These are phyloP conservation scores for Rhynchopsitta pachyrhyncha DNA, from an alignment of 2,113 vertebrate genomes.

Conservation along the genomic window DNA sequence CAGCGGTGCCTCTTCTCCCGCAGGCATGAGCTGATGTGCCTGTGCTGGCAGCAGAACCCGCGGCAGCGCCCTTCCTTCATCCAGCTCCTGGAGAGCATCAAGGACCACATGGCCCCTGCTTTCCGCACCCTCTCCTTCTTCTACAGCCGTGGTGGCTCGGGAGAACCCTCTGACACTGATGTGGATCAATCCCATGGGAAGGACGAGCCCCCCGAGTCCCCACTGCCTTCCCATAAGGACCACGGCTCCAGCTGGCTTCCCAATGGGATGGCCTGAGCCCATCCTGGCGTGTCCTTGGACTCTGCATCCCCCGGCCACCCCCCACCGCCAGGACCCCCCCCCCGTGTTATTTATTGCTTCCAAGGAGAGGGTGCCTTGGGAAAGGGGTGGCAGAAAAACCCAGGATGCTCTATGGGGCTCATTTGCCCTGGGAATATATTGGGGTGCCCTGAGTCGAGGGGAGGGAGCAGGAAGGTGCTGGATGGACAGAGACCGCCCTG, in stretches of 20 bases:
- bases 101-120: conserved; percentile 61
- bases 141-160: conserved; percentile 41
- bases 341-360: neutral
- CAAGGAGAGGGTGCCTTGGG: neutral
- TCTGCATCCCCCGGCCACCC: neutral
- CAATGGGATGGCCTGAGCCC: conserved; percentile 47
- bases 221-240: neutral
- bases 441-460: neutral
- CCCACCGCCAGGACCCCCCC: neutral
- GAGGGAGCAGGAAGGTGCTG: too few relatives aligned
- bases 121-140: conserved; percentile 80
- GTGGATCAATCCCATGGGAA: neutral
- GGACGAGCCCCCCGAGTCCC: neutral
- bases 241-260: neutral
- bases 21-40: conserved; percentile 78
- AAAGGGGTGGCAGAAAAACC: neutral
- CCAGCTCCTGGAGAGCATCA: conserved; percentile 76
- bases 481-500: neutral
- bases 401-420: neutral
- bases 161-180: neutral
- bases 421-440: neutral
- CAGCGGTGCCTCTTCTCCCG: neutral
- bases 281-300: neutral
- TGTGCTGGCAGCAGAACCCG: conserved; percentile 80
- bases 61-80: conserved; percentile 77